Evolutionary conservation across 2,113 vertebrate species (phyloP), one percentile per base, ranked within the genome.

Genomic region (Raphicerus campestris): DNA sequence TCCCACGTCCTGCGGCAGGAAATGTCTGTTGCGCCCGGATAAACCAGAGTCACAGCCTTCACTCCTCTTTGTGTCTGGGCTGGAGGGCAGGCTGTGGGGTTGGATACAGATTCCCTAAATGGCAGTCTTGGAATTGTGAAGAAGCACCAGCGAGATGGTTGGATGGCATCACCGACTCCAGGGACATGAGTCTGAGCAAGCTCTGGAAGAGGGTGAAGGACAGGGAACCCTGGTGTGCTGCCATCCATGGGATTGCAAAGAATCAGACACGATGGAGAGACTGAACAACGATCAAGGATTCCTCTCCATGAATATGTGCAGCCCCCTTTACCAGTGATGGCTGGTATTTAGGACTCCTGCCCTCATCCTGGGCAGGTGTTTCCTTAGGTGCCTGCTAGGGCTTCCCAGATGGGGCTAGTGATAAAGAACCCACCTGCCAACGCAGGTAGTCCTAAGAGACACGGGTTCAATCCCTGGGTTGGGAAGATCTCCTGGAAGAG

Each of bases 271-370:
- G 1, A 39, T 6, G 10, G n/a, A 39, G 66, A 1, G 10, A 73
- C 20, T 73, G 10, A 24, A 66, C 8, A 73, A 13, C 1, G 1
- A 2, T 22, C 42, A 2, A 6, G 10, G 22, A 19, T 51, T 63
- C 49, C 32, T 81, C 26, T 0, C 26, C 16, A 7, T 2, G 2
- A 28, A 14, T 3, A 14, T 1, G 0, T 4, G 4, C 5, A 51
- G 4, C 4, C 32, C 60, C 49, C 1, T 20, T 7, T 7, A 4
- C 15, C 8, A 13, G 2, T 0, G 2, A 17, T 5, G 35, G 0
- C 35, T 11, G 3, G 8, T 0, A 10, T 7, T 10, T 7, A 6
- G 19, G 30, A 0, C 28, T 39, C 16, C 3, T 0, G 0, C 20
- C 10, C 3, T 17, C 4, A 0, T 13, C 1, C 1, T 0, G 6